Conservation (phyloP, 1,140 invertebrate species). For the Rhopalosiphum maidis region DNA sequence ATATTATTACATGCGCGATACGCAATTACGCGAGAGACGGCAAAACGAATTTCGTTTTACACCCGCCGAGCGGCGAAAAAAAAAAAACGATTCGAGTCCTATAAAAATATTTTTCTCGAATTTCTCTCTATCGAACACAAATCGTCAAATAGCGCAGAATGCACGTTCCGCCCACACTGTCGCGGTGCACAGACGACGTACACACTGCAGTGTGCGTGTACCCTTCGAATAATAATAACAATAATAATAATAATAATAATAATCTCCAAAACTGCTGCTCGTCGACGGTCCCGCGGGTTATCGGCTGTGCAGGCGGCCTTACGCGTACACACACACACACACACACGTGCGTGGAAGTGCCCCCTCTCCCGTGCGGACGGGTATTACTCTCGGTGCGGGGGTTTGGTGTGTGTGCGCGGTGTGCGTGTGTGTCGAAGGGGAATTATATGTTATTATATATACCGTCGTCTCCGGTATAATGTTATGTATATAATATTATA, state of each 20-base stretch:
- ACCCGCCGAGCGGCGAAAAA: not conserved
- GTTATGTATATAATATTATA: not conserved
- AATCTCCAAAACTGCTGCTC: not conserved
- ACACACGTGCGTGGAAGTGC: not conserved
- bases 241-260: not conserved
- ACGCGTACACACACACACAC: not conserved
- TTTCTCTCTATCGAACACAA: not conserved
- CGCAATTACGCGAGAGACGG: not conserved
- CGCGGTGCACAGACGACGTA: no score
- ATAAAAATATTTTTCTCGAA: not conserved
- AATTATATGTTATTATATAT: slow-evolving; percentile 38
- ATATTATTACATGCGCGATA: not conserved
- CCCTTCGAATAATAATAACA: not conserved
- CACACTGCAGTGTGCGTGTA: not conserved
- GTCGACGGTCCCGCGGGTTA: not conserved
- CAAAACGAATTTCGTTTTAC: slow-evolving; percentile 9
- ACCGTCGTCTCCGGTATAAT: not conserved
- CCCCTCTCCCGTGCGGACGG: not conserved
- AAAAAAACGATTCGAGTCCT: not conserved
- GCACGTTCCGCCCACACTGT: not conserved
- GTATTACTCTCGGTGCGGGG: not conserved
- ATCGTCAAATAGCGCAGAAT: not conserved
- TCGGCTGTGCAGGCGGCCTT: not conserved
- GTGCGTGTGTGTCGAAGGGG: slow-evolving; percentile 7
- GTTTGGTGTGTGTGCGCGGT: not conserved